Conservation (phyloP, 2,797 vertebrate genomes). For the Notamacropus eugenii region DNA sequence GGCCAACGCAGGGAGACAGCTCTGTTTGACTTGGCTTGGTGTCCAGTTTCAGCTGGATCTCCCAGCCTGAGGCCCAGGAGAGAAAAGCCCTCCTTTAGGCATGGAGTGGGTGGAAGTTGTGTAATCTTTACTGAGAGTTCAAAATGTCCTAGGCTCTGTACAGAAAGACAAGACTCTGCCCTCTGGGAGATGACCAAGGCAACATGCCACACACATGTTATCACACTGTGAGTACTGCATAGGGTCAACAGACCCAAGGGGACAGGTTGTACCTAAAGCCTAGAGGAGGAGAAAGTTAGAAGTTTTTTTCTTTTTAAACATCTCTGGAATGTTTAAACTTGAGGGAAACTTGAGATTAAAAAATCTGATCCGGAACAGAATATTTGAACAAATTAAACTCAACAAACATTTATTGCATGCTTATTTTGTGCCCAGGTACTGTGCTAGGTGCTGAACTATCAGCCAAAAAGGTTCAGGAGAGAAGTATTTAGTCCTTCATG, state of each 20-base stretch:
- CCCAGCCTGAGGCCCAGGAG: conserved; percentile 27
- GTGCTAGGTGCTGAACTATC: not conserved
- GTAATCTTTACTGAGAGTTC: not conserved
- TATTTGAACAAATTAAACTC: not conserved
- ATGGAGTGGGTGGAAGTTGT: conserved; percentile 2
- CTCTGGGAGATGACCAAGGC: not conserved
- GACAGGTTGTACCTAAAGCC: not conserved
- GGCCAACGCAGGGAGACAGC: not conserved
- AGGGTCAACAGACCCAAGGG: not conserved
- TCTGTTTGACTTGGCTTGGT: not conserved
- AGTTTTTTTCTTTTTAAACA: not conserved
- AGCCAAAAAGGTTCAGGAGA: not conserved
- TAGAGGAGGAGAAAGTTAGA: not conserved
- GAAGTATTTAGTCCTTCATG: not conserved
- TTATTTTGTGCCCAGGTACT: not conserved
- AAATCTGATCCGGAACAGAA: not conserved
- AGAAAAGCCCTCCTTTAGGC: conserved; percentile 36
- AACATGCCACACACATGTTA: rapidly evolving
- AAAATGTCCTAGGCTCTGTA: not conserved
- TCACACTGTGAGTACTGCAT: not conserved
- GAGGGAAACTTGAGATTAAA: not conserved
- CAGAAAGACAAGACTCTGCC: not conserved
- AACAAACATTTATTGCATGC: not conserved
- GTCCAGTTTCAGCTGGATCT: conserved; percentile 25
- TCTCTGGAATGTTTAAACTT: not conserved